Percentiles rank a stretch among this genome's conserved stretches.
Evolutionary conservation across 2,797 vertebrate genomes (phyloP).

Genomic region (Atherinosoma microstoma): DNA sequence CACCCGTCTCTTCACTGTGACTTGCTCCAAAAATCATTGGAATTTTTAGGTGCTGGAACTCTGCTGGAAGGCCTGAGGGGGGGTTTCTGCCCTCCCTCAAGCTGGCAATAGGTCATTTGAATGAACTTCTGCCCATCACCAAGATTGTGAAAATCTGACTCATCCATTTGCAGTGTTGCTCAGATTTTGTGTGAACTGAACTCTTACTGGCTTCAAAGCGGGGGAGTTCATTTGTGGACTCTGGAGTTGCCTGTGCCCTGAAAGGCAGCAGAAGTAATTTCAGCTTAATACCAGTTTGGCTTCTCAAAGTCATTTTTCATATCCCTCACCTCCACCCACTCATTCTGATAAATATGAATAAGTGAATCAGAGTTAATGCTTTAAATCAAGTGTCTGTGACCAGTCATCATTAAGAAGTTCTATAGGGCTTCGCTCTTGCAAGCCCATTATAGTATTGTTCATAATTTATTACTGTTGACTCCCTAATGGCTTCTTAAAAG

Average conservation of each 20-base stretch:
- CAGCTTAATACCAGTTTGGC: conserved; percentile 71
- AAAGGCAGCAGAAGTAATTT: conserved; percentile 72
- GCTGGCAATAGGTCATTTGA: conserved; percentile 26
- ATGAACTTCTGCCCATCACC: conserved; percentile 6
- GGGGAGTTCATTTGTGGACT: conserved; percentile 55
- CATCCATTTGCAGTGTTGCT: conserved; percentile 32
- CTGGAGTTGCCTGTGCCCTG: conserved; percentile 36
- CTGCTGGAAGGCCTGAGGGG: conserved; percentile 5
- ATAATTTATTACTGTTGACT: conserved; percentile 84
- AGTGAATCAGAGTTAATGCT: conserved; percentile 82
- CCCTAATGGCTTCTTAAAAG: conserved; percentile 83
- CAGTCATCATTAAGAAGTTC: conserved; percentile 80
- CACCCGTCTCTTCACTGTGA: conserved; percentile 14
- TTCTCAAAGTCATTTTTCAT: conserved; percentile 71
- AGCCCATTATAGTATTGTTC: conserved; percentile 83
- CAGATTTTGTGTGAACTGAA: conserved; percentile 4
- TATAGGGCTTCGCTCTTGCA: conserved; percentile 67
- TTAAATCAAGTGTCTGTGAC: conserved; percentile 82
- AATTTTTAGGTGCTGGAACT: conserved; percentile 40
- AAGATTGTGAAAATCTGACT: conserved; percentile 37
- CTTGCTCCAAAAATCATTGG: conserved; percentile 31
- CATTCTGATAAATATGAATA: conserved; percentile 83
- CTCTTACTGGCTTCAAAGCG: conserved; percentile 6
- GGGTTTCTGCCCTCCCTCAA: conserved; percentile 18
- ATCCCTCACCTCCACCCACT: conserved; percentile 30